Evolutionary conservation across 2,113 vertebrate genomes (phyloP).

Genomic region (Misgurnus mizolepis): DNA sequence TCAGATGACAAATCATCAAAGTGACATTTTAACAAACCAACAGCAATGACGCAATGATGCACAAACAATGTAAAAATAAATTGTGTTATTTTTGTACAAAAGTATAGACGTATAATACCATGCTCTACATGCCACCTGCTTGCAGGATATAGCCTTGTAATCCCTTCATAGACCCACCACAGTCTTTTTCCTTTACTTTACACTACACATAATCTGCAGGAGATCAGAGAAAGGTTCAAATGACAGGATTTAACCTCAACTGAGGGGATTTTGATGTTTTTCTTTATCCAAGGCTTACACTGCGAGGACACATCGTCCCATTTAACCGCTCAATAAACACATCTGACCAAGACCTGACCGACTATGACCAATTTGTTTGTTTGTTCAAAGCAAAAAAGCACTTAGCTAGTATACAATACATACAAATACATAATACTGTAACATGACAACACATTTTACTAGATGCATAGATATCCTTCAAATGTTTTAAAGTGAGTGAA

Average conservation of each 20-base stretch:
- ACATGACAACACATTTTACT: no score
- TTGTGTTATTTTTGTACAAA: not conserved
- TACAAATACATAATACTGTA: no score
- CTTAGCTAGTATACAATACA: no score
- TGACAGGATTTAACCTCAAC: conserved; percentile 39
- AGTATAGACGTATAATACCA: no score
- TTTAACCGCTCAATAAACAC: conserved; percentile 28
- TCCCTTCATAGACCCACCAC: conserved; percentile 1
- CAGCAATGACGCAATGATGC: no score
- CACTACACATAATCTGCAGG: conserved; percentile 19
- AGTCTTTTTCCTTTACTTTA: conserved; percentile 11
- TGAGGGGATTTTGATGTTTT: conserved; percentile 22
- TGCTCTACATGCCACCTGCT: conserved; percentile 16
- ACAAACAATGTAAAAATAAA: not conserved
- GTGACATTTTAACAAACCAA: no score
- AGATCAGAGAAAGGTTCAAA: conserved; percentile 48
- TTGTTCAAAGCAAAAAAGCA: no score
- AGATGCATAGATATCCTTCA: no score
- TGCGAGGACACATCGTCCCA: conserved; percentile 5
- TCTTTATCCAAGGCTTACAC: conserved; percentile 40
- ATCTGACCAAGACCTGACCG: not conserved
- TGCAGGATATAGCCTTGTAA: not conserved
- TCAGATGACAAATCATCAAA: no score
- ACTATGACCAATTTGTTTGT: not conserved
- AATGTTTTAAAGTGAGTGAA: no score